Evolutionary conservation across 2,888 invertebrate species (phyloP).

Genomic region (Watsonalla binaria): DNA sequence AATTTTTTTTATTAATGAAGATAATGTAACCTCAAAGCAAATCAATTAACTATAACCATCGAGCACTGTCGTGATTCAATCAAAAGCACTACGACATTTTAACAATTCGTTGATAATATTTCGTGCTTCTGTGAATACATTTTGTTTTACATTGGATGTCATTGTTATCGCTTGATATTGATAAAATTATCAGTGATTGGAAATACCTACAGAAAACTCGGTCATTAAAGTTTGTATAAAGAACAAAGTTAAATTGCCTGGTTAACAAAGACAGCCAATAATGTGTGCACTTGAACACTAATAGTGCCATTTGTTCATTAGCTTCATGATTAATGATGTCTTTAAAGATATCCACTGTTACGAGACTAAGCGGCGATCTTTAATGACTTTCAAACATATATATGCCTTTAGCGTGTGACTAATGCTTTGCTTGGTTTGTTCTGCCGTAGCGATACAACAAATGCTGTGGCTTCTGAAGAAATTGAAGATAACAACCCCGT

Average conservation of each 20-base stretch:
- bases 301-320: slow-evolving; percentile 74
- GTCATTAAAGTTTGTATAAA: background rate
- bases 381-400: slow-evolving; percentile 56
- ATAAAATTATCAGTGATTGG: slow-evolving; percentile 19
- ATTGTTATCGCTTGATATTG: slow-evolving; percentile 44
- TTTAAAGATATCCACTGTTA: slow-evolving; percentile 61
- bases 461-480: slow-evolving; percentile 74
- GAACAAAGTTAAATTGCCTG: background rate
- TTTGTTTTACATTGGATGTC: slow-evolving; percentile 66
- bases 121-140: slow-evolving; percentile 75
- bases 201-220: too few relatives aligned
- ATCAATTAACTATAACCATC: slow-evolving; percentile 59
- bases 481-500: slow-evolving; percentile 73
- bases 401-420: slow-evolving; percentile 77
- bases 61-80: slow-evolving; percentile 63
- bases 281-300: slow-evolving; percentile 73
- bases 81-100: slow-evolving; percentile 60
- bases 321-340: slow-evolving; percentile 70
- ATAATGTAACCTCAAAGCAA: slow-evolving; percentile 64
- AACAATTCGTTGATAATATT: slow-evolving; percentile 63
- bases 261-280: slow-evolving; percentile 57
- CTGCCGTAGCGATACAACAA: slow-evolving; percentile 75
- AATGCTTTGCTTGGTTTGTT: slow-evolving; percentile 80
- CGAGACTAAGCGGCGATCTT: slow-evolving; percentile 65
- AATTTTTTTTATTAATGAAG: slow-evolving; percentile 10